Conservation (phyloP, 1,140 invertebrate genomes). For the Drosophila sturtevanti region DNA sequence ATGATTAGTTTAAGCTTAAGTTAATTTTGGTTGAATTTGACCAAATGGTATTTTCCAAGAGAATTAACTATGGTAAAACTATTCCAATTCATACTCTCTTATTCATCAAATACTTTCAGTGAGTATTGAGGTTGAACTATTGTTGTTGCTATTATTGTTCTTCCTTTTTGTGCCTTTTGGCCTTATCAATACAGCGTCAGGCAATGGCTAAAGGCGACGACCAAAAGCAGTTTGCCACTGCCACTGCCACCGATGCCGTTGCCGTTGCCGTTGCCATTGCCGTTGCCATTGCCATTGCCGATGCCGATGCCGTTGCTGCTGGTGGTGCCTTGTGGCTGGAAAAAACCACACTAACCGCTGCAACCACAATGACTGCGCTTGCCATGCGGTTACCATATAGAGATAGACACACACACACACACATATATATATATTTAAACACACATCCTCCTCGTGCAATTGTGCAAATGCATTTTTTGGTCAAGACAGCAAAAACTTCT, state of each 20-base stretch:
- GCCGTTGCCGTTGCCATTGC: conserved; percentile 9
- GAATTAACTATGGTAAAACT: background rate
- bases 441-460: conserved; percentile 26
- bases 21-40: background rate
- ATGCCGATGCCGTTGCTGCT: background rate
- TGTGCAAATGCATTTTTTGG: conserved; percentile 46
- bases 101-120: conserved; percentile 1
- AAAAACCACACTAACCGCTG: conserved; percentile 52
- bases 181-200: conserved; percentile 54
- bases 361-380: conserved; percentile 62
- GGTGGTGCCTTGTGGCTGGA: conserved; percentile 30
- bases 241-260: background rate
- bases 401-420: conserved; percentile 9
- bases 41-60: background rate
- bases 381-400: conserved; percentile 37
- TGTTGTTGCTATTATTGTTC: background rate
- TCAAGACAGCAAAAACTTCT: conserved; percentile 14
- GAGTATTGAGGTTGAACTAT: background rate
- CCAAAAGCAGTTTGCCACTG: conserved; percentile 44
- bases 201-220: conserved; percentile 43
- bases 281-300: background rate
- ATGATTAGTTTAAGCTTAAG: background rate
- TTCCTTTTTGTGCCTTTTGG: background rate
- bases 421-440: conserved; percentile 12
- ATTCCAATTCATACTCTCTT: background rate